Evolutionary conservation across 1,140 invertebrate species (phyloP).

Genomic region (Uloborus diversus): DNA sequence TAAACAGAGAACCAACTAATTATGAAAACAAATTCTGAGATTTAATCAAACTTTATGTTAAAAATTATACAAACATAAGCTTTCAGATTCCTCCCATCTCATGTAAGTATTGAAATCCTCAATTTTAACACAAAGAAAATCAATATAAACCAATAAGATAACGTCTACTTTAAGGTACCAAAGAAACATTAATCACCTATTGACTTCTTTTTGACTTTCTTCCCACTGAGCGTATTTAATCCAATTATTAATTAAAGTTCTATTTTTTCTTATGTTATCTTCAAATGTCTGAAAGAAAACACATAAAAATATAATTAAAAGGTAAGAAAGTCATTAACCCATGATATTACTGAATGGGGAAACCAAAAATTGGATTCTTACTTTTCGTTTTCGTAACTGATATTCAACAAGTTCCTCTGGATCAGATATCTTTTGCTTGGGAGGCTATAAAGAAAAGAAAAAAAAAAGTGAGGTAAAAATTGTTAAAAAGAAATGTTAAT

Average conservation of each 20-base stretch:
- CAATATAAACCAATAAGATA: too few species aligned
- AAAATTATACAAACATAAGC: too few species aligned
- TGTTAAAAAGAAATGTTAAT: too few species aligned
- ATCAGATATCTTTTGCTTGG: constrained; percentile 99
- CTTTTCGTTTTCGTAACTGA: constrained; percentile 91
- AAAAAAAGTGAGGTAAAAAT: too few species aligned
- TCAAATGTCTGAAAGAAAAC: constrained; percentile 84
- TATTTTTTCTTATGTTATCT: constrained; percentile 97
- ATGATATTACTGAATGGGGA: neutral
- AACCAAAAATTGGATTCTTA: constrained; percentile 51
- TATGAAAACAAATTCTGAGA: too few species aligned
- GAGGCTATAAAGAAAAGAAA: constrained; percentile 78
- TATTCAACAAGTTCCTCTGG: constrained; percentile 96
- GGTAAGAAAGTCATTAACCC: neutral
- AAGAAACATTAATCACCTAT: too few species aligned
- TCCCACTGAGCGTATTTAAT: constrained; percentile 99
- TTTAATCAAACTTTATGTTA: too few species aligned
- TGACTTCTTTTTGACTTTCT: constrained; percentile 97
- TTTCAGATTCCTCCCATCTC: too few species aligned
- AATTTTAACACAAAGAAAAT: too few species aligned
- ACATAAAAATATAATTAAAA: constrained; percentile 7
- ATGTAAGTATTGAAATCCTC: too few species aligned
- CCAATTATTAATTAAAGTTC: constrained; percentile 94
- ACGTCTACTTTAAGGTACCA: too few species aligned
- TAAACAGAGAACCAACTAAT: too few species aligned